Percentiles rank a stretch among this genome's conserved stretches.
Conservation (phyloP, 2,113 vertebrate genomes). For the Acinonyx jubatus region DNA sequence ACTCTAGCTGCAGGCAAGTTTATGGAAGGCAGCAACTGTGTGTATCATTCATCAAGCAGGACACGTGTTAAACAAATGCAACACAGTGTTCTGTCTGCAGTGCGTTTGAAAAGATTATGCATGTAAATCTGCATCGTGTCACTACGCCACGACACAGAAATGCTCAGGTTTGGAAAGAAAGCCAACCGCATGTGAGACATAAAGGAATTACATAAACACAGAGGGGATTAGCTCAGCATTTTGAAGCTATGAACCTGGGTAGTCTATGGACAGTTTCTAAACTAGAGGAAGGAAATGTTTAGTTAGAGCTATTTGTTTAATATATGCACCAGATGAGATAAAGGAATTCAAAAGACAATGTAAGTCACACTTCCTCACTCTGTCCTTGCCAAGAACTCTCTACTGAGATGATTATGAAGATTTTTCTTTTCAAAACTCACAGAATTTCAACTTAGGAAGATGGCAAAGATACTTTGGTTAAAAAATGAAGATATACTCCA, state of each 20-base stretch:
- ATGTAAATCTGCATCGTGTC: constrained; percentile 59
- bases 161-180: constrained; percentile 58
- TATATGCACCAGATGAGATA: constrained; percentile 59
- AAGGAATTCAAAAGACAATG: constrained; percentile 74
- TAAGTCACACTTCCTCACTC: constrained; percentile 63
- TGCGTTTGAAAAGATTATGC: constrained; percentile 47
- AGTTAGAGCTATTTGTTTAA: constrained; percentile 75
- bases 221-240: constrained; percentile 73
- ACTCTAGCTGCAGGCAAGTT: constrained; percentile 77
- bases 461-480: constrained; percentile 29
- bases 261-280: constrained; percentile 47
- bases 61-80: constrained; percentile 74
- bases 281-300: constrained; percentile 78
- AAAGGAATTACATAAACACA: constrained; percentile 77
- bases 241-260: constrained; percentile 69
- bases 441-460: constrained; percentile 54
- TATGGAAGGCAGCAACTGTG: constrained; percentile 32
- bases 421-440: constrained; percentile 36
- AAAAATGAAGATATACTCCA: constrained; percentile 61
- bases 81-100: constrained; percentile 70
- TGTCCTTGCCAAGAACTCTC: constrained; percentile 32
- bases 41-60: constrained; percentile 77
- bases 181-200: constrained; percentile 54
- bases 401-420: not conserved
- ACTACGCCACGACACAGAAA: constrained; percentile 53